These are phyloP conservation scores for Hesperophylax magnus DNA, from an alignment of 1,140 invertebrate species.

Conservation along the genomic window DNA sequence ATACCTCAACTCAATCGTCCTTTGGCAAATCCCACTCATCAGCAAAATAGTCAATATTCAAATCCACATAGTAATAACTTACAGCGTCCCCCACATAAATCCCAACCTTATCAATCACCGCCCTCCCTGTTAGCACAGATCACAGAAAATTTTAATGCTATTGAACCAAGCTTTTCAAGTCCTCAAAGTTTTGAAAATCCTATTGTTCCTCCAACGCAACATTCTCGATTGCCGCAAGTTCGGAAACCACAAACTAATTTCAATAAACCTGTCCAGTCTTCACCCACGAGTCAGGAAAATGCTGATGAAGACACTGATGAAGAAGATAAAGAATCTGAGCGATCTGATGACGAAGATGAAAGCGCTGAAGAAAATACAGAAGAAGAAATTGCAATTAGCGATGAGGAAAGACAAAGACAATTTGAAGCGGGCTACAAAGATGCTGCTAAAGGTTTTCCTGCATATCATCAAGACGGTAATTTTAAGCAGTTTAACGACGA, in stretches of 20 bases:
- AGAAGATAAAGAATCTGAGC: conserved; percentile 61
- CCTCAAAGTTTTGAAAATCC: conserved; percentile 54
- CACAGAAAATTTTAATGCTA: conserved; percentile 34
- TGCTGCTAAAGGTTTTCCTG: conserved; percentile 65
- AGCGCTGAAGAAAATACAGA: conserved; percentile 61
- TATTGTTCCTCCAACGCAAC: conserved; percentile 49
- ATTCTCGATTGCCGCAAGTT: conserved; percentile 35
- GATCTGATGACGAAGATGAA: conserved; percentile 62
- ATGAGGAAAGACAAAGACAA: conserved; percentile 64
- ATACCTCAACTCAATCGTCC: conserved; percentile 39
- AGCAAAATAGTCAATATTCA: conserved; percentile 21
- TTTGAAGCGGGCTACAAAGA: conserved; percentile 68
- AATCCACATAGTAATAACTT: conserved; percentile 23
- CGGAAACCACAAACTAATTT: conserved; percentile 49
- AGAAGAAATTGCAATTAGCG: conserved; percentile 61
- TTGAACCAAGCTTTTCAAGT: conserved; percentile 41
- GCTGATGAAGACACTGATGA: conserved; percentile 62
- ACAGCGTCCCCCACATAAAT: background rate
- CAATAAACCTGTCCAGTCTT: conserved; percentile 26
- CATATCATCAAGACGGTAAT: conserved; percentile 58
- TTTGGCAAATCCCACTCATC: conserved; percentile 8
- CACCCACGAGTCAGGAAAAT: conserved; percentile 6
- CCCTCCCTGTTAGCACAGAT: conserved; percentile 10
- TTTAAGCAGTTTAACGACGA: conserved; percentile 55
- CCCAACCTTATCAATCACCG: too few relatives aligned